These are phyloP conservation scores for Coregonus suidteri DNA, from an alignment of 2,797 vertebrate species.

Conservation along the genomic window DNA sequence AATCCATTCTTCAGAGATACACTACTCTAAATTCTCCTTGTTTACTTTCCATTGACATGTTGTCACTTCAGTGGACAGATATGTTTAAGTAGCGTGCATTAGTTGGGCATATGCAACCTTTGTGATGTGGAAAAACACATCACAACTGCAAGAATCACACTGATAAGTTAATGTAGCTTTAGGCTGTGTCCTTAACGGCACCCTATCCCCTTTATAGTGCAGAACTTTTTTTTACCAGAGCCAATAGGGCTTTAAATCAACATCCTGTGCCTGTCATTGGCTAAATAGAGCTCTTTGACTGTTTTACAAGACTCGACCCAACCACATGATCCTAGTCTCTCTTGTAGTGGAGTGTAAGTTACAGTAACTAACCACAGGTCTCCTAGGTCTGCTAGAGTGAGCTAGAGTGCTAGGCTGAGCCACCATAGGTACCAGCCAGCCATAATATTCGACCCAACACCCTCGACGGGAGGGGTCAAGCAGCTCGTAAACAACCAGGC, in stretches of 20 bases:
- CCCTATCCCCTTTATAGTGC: neutral
- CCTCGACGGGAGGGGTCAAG: neutral
- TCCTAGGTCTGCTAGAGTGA: neutral
- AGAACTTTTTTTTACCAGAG: neutral
- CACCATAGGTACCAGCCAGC: neutral
- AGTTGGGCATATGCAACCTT: neutral
- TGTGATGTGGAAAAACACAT: neutral
- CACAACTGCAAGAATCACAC: neutral
- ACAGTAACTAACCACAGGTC: neutral
- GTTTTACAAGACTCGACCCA: neutral
- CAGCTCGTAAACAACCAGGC: neutral
- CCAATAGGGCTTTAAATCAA: neutral
- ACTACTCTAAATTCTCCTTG: no score
- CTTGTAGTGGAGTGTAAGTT: neutral
- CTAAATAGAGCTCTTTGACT: neutral
- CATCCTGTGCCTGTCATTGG: neutral
- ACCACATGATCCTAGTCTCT: neutral
- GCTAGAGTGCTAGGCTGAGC: neutral
- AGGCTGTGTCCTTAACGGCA: neutral
- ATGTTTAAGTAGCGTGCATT: neutral
- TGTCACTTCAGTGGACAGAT: neutral
- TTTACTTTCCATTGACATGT: neutral
- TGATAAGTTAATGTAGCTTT: neutral
- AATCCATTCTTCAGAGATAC: no score
- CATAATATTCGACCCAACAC: conserved; percentile 2